phyloP scores from a whole-genome alignment of 37 sponge, comb jelly and placozoan genomes.

The Trichoplax adhaerens region DNA sequence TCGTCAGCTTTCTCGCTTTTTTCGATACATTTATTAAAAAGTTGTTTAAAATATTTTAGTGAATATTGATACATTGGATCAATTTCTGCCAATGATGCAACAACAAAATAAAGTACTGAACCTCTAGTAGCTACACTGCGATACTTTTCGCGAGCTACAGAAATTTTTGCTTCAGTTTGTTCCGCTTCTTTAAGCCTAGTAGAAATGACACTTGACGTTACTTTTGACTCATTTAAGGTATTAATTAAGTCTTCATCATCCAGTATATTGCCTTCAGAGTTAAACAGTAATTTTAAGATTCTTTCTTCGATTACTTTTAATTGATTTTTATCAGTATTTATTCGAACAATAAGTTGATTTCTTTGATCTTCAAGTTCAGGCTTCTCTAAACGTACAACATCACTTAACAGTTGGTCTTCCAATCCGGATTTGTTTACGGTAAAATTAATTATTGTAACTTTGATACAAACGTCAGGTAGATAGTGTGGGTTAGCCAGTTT shows the following conservation, averaged over 20 bases:
- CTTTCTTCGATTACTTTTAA: constrained; percentile 93
- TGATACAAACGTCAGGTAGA: constrained; percentile 96
- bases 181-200: constrained; percentile 75
- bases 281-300: constrained; percentile 80
- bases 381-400: constrained; percentile 88
- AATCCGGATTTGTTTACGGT: constrained; percentile 91
- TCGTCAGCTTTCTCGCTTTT: constrained; percentile 65
- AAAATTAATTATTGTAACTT: constrained; percentile 99
- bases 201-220: constrained; percentile 75
- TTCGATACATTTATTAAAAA: constrained; percentile 88
- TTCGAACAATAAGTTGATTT: constrained; percentile 76
- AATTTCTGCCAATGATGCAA: constrained; percentile 80
- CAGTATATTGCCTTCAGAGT: constrained; percentile 89
- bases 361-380: constrained; percentile 91
- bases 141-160: constrained; percentile 82
- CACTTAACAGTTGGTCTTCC: constrained; percentile 97
- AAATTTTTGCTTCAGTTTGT: constrained; percentile 81
- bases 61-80: constrained; percentile 99
- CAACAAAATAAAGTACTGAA: constrained; percentile 95
- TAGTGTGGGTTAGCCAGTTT: constrained; percentile 98
- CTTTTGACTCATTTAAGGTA: constrained; percentile 79
- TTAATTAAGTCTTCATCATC: constrained; percentile 92
- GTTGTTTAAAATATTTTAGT: constrained; percentile 79
- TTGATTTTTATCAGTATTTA: constrained; percentile 85
- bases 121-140: constrained; percentile 81